Evolutionary conservation across 2,113 vertebrate species (phyloP).

Genomic region (Rhinogobius similis): DNA sequence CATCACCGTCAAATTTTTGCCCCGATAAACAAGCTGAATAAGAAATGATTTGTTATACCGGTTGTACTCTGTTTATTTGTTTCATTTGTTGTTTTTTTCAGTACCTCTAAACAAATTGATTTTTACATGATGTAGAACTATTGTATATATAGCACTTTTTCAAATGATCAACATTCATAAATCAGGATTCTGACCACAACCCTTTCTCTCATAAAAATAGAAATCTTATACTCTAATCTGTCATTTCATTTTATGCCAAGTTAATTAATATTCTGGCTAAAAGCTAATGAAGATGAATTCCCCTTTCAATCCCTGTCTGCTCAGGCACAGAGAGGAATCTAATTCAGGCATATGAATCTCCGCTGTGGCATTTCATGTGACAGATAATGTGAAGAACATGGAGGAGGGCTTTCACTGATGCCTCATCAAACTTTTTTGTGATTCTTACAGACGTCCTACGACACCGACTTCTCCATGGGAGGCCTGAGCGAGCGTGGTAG

Average conservation of each 20-base stretch:
- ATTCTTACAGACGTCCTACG: conserved; percentile 69
- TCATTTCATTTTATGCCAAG: not conserved
- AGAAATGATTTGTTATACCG: too few relatives aligned
- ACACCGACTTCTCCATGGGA: conserved; percentile 66
- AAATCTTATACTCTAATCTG: not conserved
- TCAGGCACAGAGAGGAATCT: conserved; percentile 1
- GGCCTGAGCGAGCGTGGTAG: conserved; percentile 59
- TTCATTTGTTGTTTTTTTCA: too few relatives aligned
- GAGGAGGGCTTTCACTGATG: not conserved
- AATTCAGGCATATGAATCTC: not conserved
- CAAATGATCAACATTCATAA: too few relatives aligned
- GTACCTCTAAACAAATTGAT: too few relatives aligned
- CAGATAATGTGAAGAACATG: not conserved
- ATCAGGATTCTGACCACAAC: not conserved
- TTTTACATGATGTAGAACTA: too few relatives aligned
- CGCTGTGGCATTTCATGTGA: not conserved
- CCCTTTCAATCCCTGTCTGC: not conserved
- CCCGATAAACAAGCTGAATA: too few relatives aligned
- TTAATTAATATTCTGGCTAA: not conserved
- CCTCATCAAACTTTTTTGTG: not conserved
- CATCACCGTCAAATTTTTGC: too few relatives aligned
- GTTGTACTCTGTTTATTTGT: too few relatives aligned
- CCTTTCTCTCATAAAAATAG: too few relatives aligned
- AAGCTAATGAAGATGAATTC: not conserved
- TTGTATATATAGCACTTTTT: too few relatives aligned